These are phyloP conservation scores for Muraenolepis orangiensis DNA, from an alignment of 2,797 vertebrate genomes.

Conservation along the genomic window DNA sequence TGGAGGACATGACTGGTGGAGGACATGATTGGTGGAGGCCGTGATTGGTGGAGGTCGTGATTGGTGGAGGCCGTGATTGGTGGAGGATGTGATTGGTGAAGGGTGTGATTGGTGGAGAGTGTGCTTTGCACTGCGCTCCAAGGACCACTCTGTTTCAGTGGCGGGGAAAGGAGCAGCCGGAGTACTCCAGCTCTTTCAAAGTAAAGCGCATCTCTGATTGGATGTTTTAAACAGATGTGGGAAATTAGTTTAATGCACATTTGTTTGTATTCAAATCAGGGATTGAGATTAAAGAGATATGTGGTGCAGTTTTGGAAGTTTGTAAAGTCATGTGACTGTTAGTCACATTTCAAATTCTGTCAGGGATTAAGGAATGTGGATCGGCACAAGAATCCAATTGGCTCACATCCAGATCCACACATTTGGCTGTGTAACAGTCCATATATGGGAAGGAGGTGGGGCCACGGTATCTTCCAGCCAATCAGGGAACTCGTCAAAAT, in stretches of 20 bases:
- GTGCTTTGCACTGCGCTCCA: background rate
- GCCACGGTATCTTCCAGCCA: background rate
- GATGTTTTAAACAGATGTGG: background rate
- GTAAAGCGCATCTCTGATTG: background rate
- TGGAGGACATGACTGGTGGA: no score
- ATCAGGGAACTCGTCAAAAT: background rate
- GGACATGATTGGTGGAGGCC: no score
- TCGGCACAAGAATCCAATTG: background rate
- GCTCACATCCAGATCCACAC: background rate
- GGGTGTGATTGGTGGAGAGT: background rate
- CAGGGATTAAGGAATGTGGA: background rate
- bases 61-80: no score
- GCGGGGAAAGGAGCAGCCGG: background rate
- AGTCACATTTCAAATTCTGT: background rate
- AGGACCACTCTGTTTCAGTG: background rate
- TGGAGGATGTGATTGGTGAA: no score
- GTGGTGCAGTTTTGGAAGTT: background rate
- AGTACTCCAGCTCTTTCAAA: background rate
- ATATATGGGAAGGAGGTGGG: background rate
- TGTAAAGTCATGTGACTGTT: background rate
- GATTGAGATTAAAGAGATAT: background rate
- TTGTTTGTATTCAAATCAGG: background rate
- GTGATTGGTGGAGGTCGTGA: no score
- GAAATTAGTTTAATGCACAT: background rate
- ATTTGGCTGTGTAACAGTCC: background rate